phyloP scores from a whole-genome alignment of 2,113 vertebrate genomes.

The Oncorhynchus gorbuscha region DNA sequence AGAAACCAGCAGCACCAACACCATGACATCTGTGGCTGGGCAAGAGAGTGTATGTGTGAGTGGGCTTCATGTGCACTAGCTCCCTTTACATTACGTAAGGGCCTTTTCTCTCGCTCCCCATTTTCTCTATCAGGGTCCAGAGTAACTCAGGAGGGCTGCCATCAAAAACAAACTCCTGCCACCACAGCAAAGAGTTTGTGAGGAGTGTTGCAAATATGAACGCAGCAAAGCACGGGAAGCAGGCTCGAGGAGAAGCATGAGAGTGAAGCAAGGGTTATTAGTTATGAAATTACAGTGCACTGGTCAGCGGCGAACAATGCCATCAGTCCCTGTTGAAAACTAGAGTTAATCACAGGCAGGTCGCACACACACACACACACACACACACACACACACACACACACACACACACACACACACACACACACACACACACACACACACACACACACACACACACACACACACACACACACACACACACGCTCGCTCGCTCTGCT shows the following conservation, averaged over 20 bases:
- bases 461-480: too few relatives aligned
- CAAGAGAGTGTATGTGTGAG: not conserved
- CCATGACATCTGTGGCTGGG: not conserved
- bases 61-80: not conserved
- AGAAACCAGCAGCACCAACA: not conserved
- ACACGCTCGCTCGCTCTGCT: not conserved
- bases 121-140: conserved; percentile 13
- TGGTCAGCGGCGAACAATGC: not conserved
- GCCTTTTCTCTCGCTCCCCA: not conserved
- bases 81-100: conserved; percentile 24
- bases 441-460: too few relatives aligned
- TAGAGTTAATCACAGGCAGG: too few relatives aligned
- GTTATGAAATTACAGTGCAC: not conserved
- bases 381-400: too few relatives aligned
- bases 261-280: not conserved
- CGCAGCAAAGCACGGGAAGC: not conserved
- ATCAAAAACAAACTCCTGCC: conserved; percentile 28
- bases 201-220: conserved; percentile 15
- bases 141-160: conserved; percentile 12
- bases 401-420: too few relatives aligned
- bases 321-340: not conserved
- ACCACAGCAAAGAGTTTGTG: not conserved
- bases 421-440: too few relatives aligned
- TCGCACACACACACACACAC: too few relatives aligned
- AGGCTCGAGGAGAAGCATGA: not conserved